Evolutionary conservation across 2,888 invertebrate genomes (phyloP).

Genomic region (Tenthredo notha): DNA sequence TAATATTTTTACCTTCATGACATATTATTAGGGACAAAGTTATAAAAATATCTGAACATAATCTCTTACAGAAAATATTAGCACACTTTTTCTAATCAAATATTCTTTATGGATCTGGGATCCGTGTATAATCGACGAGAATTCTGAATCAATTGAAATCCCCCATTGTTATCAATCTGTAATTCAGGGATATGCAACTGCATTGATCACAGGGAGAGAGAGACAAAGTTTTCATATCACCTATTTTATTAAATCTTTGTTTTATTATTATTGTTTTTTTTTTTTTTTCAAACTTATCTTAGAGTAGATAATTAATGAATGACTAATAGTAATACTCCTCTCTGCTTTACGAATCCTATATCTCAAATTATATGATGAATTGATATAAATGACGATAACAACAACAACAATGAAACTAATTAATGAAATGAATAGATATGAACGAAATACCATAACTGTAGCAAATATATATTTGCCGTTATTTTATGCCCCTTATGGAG

Average conservation of each 20-base stretch:
- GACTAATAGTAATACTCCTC: conserved; percentile 10
- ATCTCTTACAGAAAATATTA: background rate
- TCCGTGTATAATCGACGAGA: background rate
- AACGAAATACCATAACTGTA: conserved; percentile 11
- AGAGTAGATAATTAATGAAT: background rate
- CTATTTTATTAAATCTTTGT: background rate
- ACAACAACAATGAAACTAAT: background rate
- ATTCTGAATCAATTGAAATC: background rate
- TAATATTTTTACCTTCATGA: conserved; percentile 50
- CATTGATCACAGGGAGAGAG: background rate
- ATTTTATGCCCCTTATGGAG: background rate
- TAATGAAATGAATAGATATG: background rate
- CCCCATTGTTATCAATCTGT: background rate
- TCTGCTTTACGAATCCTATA: conserved; percentile 15
- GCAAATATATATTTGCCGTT: background rate
- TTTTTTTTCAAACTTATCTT: background rate
- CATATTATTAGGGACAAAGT: conserved; percentile 52
- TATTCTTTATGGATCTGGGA: background rate
- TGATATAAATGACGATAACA: conserved; percentile 4
- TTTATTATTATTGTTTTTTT: background rate
- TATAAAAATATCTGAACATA: conserved; percentile 25
- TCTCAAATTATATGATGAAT: background rate
- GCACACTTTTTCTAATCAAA: conserved; percentile 29
- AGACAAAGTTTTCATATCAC: background rate
- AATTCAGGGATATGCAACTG: background rate